phyloP scores from a whole-genome alignment of 2,888 invertebrate genomes.

The Calephelis perditalis region DNA sequence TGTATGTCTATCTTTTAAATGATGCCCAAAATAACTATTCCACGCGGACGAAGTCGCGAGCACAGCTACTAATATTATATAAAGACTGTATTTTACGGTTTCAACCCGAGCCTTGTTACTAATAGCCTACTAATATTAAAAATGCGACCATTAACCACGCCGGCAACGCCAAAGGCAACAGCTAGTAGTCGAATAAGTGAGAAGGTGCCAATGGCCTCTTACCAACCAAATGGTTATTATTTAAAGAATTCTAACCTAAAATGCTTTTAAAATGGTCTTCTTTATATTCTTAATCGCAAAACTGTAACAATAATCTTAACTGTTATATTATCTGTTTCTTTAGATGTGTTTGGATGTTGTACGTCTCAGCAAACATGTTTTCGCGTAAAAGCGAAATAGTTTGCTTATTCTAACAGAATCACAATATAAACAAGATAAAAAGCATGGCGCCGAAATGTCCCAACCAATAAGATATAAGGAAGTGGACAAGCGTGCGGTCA shows the following conservation, averaged over 20 bases:
- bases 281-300: neutral
- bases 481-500: constrained; percentile 32
- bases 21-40: no score
- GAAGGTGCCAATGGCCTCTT: neutral
- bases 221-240: no score
- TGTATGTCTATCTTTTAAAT: no score
- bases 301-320: neutral
- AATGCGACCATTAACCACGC: no score
- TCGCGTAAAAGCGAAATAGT: constrained; percentile 33
- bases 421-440: constrained; percentile 65
- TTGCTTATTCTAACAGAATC: constrained; percentile 43
- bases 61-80: no score
- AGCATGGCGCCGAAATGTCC: constrained; percentile 50
- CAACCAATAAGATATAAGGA: constrained; percentile 49
- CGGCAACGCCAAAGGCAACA: no score
- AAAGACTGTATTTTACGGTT: no score
- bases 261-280: neutral
- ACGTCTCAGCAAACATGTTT: constrained; percentile 17
- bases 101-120: no score
- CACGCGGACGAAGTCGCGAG: no score
- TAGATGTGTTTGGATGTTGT: constrained; percentile 3
- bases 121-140: no score
- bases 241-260: neutral
- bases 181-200: neutral
- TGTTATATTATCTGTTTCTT: constrained; percentile 7